These are phyloP conservation scores for Acrocephalus arundinaceus DNA, from an alignment of 2,113 vertebrate species.

Conservation along the genomic window DNA sequence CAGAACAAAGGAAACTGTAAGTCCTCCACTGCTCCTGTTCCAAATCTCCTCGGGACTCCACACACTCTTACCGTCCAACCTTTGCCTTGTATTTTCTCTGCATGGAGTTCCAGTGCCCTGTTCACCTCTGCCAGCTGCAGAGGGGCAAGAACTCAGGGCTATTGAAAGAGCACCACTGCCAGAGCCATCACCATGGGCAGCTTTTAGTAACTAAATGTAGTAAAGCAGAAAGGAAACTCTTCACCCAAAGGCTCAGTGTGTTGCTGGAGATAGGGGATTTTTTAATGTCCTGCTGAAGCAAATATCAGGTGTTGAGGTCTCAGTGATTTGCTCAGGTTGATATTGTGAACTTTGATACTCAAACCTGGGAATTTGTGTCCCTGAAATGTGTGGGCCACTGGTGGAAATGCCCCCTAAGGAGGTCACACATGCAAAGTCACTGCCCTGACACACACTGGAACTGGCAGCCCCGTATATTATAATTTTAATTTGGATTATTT, in stretches of 20 bases:
- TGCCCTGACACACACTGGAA: background rate
- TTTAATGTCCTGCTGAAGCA: background rate
- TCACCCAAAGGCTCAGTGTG: background rate
- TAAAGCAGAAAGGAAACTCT: background rate
- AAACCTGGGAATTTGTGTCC: background rate
- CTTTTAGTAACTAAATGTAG: background rate
- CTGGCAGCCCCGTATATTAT: background rate
- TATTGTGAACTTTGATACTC: background rate
- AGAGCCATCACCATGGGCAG: background rate
- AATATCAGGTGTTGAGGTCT: background rate
- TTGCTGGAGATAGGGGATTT: background rate
- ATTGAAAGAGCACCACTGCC: background rate
- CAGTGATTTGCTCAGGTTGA: background rate
- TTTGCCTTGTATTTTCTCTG: background rate
- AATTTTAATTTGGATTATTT: background rate
- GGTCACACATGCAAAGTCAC: background rate
- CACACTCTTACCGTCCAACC: conserved; percentile 25
- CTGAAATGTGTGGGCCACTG: background rate
- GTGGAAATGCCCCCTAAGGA: background rate
- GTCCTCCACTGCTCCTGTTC: conserved; percentile 65
- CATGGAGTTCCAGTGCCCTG: background rate
- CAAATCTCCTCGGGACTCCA: conserved; percentile 69
- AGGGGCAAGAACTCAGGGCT: background rate
- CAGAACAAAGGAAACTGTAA: conserved; percentile 90
- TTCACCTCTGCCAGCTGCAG: background rate